Conservation (phyloP, 2,113 vertebrate genomes). For the Calypte anna region DNA sequence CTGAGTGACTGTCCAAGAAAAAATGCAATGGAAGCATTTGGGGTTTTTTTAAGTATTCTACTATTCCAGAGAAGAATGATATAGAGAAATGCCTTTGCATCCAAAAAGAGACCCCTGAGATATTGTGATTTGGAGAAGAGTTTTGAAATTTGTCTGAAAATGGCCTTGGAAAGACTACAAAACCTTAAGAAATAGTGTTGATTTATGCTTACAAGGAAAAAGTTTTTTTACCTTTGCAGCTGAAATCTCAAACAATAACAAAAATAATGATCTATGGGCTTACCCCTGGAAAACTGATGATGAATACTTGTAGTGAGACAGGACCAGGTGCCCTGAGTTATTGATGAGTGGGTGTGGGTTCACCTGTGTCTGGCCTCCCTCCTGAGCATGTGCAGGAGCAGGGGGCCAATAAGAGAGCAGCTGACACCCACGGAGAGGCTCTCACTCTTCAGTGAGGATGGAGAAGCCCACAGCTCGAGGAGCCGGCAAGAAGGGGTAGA, state of each 20-base stretch:
- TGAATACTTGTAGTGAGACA: background rate
- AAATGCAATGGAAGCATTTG: background rate
- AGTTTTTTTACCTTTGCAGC: background rate
- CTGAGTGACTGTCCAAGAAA: background rate
- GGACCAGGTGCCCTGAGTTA: too few species aligned
- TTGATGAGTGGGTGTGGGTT: too few species aligned
- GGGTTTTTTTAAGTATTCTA: background rate
- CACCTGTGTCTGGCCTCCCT: too few species aligned
- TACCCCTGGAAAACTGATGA: background rate
- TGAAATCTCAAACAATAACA: background rate
- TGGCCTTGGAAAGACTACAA: background rate
- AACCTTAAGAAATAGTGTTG: background rate
- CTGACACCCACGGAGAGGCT: too few species aligned
- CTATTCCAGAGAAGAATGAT: background rate
- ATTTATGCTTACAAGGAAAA: background rate
- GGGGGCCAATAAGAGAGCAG: too few species aligned
- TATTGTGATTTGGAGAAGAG: background rate
- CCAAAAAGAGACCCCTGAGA: background rate
- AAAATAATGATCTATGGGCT: background rate
- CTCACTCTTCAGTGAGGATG: too few species aligned
- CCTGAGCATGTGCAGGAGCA: too few species aligned
- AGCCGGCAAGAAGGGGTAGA: too few species aligned
- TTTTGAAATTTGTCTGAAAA: background rate
- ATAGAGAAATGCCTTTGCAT: background rate
- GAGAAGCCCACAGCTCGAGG: too few species aligned